Conservation (phyloP, 2,797 vertebrate genomes). For the Coccyzus lansbergi region DNA sequence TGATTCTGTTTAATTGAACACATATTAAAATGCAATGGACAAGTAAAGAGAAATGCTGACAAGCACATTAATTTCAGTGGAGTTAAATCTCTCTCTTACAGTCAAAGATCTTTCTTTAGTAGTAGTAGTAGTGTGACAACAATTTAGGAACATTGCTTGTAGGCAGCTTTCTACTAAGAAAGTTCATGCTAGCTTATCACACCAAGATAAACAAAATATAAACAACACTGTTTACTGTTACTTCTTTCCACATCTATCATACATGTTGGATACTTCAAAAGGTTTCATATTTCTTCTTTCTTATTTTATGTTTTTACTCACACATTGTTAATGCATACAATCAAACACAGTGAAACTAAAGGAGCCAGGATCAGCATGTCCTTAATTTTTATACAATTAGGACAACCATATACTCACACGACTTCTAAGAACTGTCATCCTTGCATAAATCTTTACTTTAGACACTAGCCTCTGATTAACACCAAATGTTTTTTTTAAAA, state of each 20-base stretch:
- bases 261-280: not conserved
- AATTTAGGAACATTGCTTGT: not conserved
- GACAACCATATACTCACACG: not conserved
- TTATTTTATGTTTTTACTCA: not conserved
- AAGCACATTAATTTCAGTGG: not conserved
- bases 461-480: conserved; percentile 8
- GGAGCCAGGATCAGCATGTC: not conserved
- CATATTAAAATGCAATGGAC: not conserved
- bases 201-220: not conserved
- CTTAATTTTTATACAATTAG: not conserved
- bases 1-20: conserved; percentile 9
- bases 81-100: not conserved
- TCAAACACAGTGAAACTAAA: not conserved
- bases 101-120: not conserved
- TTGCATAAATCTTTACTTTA: conserved; percentile 20
- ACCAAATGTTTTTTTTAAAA: not conserved
- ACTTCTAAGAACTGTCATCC: not conserved
- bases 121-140: not conserved
- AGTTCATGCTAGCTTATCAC: not conserved
- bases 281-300: not conserved
- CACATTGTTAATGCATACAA: not conserved
- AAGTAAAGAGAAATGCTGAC: not conserved
- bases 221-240: not conserved
- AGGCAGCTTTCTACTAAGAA: not conserved
- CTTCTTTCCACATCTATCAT: not conserved